These are phyloP conservation scores for Neocrepidodera transversa DNA, from an alignment of 2,888 invertebrate species.

Conservation along the genomic window DNA sequence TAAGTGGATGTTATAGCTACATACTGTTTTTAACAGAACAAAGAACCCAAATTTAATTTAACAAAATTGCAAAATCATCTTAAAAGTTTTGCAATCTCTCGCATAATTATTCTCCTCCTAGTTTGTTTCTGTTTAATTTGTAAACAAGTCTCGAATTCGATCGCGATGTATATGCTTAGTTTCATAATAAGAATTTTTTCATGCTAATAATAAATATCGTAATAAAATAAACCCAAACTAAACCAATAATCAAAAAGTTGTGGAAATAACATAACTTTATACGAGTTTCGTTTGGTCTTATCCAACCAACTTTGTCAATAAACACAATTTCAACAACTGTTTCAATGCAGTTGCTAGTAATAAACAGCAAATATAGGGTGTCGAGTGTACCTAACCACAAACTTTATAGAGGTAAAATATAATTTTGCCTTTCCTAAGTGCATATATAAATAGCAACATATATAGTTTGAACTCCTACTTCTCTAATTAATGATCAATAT, in stretches of 20 bases:
- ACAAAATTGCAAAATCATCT: no score
- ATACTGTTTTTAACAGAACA: no score
- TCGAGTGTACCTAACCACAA: not conserved
- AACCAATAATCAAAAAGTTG: not conserved
- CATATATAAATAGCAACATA: not conserved
- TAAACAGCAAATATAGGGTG: conserved; percentile 2
- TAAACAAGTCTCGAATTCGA: no score
- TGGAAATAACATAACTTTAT: not conserved
- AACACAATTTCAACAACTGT: conserved; percentile 9
- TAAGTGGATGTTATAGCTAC: no score
- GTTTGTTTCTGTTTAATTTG: no score
- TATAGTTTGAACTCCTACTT: no score
- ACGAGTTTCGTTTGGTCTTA: not conserved
- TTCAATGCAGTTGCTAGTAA: not conserved
- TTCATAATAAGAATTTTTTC: no score
- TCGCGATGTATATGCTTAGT: no score
- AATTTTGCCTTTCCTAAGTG: not conserved
- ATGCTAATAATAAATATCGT: not conserved
- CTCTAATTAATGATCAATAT: no score
- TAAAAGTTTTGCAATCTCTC: no score
- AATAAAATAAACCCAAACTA: not conserved
- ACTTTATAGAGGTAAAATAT: not conserved
- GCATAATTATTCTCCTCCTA: no score
- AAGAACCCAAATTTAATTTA: no score
- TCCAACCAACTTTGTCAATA: conserved; percentile 3